A percentile compares a stretch with the other conserved stretches of the same genome.
phyloP scores from a whole-genome alignment of 1,140 invertebrate genomes.

The Brachionus calyciflorus region DNA sequence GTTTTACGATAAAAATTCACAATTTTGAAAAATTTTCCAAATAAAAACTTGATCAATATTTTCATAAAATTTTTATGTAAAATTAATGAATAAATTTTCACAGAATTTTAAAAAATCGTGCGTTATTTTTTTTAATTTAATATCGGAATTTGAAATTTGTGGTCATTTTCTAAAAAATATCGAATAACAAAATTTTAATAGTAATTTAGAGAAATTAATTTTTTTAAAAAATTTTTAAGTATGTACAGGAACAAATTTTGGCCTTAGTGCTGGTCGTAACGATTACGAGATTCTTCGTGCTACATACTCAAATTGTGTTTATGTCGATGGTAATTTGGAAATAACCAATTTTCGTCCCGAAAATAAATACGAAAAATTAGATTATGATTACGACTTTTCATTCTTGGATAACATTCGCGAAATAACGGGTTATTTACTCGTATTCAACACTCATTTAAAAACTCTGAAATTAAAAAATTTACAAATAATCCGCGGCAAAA shows the following conservation, averaged over 20 bases:
- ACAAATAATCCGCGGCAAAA: constrained; percentile 23
- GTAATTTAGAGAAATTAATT: neutral
- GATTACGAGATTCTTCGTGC: neutral
- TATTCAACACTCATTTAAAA: neutral
- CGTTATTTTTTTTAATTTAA: too few species aligned
- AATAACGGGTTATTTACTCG: constrained; percentile 21
- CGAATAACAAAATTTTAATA: neutral
- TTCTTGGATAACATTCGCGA: constrained; percentile 27
- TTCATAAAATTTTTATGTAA: too few species aligned
- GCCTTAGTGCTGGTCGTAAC: neutral
- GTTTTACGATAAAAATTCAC: too few species aligned
- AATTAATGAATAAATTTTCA: too few species aligned
- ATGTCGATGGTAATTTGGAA: constrained; percentile 42
- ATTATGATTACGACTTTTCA: constrained; percentile 28
- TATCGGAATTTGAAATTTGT: neutral
- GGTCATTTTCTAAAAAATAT: neutral
- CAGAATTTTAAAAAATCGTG: too few species aligned
- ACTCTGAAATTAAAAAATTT: neutral
- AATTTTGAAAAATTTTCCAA: too few species aligned
- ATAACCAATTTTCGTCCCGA: constrained; percentile 32
- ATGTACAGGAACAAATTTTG: constrained; percentile 2
- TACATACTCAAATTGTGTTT: neutral
- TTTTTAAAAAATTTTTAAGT: constrained; percentile 16
- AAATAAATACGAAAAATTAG: neutral
- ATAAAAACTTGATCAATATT: too few species aligned